A percentile compares a stretch with the other conserved stretches of the same genome.
Evolutionary conservation across 2,888 invertebrate species (phyloP).

Genomic region (Andrena chrysosceles): DNA sequence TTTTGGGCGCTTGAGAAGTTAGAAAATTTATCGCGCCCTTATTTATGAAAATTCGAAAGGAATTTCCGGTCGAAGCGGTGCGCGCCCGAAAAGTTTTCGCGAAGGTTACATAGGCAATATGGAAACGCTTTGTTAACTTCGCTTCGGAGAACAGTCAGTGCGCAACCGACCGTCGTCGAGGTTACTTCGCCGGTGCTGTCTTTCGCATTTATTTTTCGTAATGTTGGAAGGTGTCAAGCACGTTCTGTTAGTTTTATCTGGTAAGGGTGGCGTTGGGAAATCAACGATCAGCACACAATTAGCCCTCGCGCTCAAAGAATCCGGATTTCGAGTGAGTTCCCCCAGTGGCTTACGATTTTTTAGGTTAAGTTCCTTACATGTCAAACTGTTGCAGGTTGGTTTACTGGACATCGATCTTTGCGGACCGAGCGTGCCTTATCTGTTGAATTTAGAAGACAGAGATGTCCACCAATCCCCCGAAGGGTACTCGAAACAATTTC

Average conservation of each 20-base stretch:
- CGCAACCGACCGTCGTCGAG: slow-evolving; percentile 42
- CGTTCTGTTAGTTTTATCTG: slow-evolving; percentile 96
- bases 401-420: slow-evolving; percentile 97
- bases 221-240: slow-evolving; percentile 94
- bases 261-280: slow-evolving; percentile 99
- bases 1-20: not conserved
- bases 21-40: not conserved
- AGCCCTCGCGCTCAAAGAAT: slow-evolving; percentile 93
- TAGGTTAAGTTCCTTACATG: slow-evolving; percentile 49
- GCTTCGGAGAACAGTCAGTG: slow-evolving; percentile 27
- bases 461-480: slow-evolving; percentile 95
- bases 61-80: not conserved
- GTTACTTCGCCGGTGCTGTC: slow-evolving; percentile 51
- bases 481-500: slow-evolving; percentile 87
- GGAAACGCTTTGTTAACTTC: not conserved
- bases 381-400: slow-evolving; percentile 90
- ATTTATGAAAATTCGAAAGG: not conserved
- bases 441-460: slow-evolving; percentile 93
- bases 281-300: slow-evolving; percentile 98
- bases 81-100: not conserved
- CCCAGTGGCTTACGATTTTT: not conserved
- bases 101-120: not conserved
- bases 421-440: slow-evolving; percentile 96
- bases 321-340: slow-evolving; percentile 90
- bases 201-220: slow-evolving; percentile 52